Conservation (phyloP, 2,888 invertebrate species). For the Troides helena region DNA sequence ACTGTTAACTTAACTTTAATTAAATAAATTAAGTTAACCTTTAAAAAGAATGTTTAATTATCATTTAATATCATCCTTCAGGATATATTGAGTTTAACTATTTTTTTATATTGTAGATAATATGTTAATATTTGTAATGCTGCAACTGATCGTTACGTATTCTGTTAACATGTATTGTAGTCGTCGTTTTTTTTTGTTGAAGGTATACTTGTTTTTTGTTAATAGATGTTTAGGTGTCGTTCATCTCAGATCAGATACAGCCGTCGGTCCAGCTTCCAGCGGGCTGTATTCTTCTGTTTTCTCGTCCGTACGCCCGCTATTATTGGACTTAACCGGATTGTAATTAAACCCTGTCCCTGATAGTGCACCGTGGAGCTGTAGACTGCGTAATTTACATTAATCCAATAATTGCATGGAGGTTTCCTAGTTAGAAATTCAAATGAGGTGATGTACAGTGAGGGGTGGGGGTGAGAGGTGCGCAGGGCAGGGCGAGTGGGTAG, state of each 20-base stretch:
- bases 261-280: too few species aligned
- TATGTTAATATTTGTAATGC: too few species aligned
- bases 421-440: slow-evolving; percentile 96
- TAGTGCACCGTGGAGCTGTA: slow-evolving; percentile 81
- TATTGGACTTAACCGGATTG: slow-evolving; percentile 77
- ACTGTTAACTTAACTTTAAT: neutral
- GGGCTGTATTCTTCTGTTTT: slow-evolving; percentile 24
- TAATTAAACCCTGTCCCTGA: slow-evolving; percentile 79
- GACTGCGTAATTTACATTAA: slow-evolving; percentile 95
- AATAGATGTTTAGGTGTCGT: too few species aligned
- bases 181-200: too few species aligned
- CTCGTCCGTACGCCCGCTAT: slow-evolving; percentile 46
- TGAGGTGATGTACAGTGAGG: slow-evolving; percentile 87
- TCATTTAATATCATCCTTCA: too few species aligned
- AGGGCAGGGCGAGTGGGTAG: slow-evolving; percentile 41
- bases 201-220: neutral
- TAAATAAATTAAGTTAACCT: too few species aligned
- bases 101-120: too few species aligned
- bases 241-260: too few species aligned
- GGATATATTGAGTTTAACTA: too few species aligned
- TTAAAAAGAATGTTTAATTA: too few species aligned
- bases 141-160: too few species aligned
- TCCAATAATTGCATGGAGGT: slow-evolving; percentile 96
- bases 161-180: too few species aligned
- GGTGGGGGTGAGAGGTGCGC: slow-evolving; percentile 48